Conservation (phyloP, 2,113 vertebrate genomes). For the Megaptera novaeangliae region DNA sequence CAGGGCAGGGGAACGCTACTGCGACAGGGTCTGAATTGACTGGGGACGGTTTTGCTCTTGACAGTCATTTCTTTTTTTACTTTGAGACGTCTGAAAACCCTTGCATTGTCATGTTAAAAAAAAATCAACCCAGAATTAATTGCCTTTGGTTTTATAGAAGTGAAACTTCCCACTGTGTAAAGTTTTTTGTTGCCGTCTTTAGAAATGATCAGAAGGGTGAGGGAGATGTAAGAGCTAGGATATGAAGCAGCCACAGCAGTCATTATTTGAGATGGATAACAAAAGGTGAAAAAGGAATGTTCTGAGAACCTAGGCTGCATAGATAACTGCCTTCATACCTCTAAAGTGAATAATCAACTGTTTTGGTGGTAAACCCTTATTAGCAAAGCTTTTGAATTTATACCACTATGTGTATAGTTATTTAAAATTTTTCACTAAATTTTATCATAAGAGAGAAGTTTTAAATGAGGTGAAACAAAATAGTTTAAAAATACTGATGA, state of each 20-base stretch:
- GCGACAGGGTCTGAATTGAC: neutral
- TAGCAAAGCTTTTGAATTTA: neutral
- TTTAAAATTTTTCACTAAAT: neutral
- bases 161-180: neutral
- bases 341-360: neutral
- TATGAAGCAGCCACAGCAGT: neutral
- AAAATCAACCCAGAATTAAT: neutral
- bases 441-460: neutral
- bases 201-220: neutral
- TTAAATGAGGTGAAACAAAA: neutral
- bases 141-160: constrained; percentile 5
- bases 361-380: neutral
- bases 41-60: neutral
- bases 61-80: neutral
- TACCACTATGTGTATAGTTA: neutral
- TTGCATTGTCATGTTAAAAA: neutral
- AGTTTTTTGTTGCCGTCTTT: neutral
- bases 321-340: neutral
- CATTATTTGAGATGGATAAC: neutral
- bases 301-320: neutral
- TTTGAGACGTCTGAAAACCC: neutral
- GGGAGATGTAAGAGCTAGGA: neutral
- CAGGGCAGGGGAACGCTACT: neutral
- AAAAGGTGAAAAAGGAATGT: neutral
- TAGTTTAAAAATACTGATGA: neutral